Conservation (phyloP, 2,113 vertebrate species). For the Fulmarus glacialis region DNA sequence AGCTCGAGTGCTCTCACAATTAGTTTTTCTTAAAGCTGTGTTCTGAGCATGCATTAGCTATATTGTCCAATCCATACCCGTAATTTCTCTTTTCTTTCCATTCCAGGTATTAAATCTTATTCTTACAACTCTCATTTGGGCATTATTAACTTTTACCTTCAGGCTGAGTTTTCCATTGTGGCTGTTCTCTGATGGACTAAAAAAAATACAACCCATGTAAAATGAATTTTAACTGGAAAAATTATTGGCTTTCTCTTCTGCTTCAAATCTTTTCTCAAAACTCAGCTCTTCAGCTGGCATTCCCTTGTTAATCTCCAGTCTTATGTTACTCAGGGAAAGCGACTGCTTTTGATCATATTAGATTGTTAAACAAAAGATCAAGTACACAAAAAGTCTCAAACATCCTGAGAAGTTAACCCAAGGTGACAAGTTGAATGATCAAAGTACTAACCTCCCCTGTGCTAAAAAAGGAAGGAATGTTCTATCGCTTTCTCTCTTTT, state of each 20-base stretch:
- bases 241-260: not conserved
- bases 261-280: not conserved
- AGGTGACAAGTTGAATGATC: not conserved
- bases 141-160: not conserved
- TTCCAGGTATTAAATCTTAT: not conserved
- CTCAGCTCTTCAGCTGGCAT: not conserved
- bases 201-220: not conserved
- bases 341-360: not conserved
- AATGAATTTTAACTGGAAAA: not conserved
- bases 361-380: not conserved
- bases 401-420: not conserved
- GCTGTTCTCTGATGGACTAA: not conserved
- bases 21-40: not conserved
- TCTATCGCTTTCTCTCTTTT: not conserved
- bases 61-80: not conserved
- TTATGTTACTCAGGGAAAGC: not conserved
- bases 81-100: not conserved
- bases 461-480: not conserved
- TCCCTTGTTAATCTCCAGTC: not conserved
- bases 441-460: not conserved
- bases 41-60: not conserved
- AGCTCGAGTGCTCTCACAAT: not conserved
- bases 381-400: not conserved
- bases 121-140: not conserved
- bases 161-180: not conserved